phyloP scores from a whole-genome alignment of 2,113 vertebrate species.

The Heterotis niloticus region DNA sequence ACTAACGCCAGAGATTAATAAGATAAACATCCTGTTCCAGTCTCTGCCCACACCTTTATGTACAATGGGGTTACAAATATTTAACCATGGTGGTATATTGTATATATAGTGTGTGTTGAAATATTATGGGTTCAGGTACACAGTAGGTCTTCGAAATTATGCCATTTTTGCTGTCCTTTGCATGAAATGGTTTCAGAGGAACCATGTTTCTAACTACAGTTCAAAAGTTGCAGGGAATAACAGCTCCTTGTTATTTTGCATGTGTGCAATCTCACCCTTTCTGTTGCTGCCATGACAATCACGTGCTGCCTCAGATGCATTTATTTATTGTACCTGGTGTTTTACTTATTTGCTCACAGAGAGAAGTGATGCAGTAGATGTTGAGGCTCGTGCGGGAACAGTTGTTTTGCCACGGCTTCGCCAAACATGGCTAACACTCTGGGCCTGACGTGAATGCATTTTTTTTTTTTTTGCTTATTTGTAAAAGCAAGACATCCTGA shows the following conservation, averaged over 20 bases:
- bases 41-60: not conserved
- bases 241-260: not conserved
- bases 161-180: not conserved
- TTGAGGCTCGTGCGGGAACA: conserved; percentile 10
- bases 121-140: conserved; percentile 4
- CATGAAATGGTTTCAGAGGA: not conserved
- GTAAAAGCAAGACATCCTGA: conserved; percentile 1
- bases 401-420: not conserved
- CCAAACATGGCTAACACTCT: conserved; percentile 17
- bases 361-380: conserved; percentile 14
- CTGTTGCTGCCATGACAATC: conserved; percentile 46
- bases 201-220: not conserved
- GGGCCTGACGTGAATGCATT: conserved; percentile 19
- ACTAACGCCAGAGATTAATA: too few relatives aligned
- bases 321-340: conserved; percentile 22
- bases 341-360: conserved; percentile 15
- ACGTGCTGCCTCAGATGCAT: conserved; percentile 29
- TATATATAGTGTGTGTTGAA: not conserved
- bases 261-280: conserved; percentile 16
- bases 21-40: too few relatives aligned
- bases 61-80: not conserved
- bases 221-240: not conserved
- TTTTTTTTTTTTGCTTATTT: not conserved
- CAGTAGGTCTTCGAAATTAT: not conserved
- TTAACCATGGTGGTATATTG: not conserved